These are phyloP conservation scores for Heliconius aoede DNA, from an alignment of 2,888 invertebrate genomes.

Conservation along the genomic window DNA sequence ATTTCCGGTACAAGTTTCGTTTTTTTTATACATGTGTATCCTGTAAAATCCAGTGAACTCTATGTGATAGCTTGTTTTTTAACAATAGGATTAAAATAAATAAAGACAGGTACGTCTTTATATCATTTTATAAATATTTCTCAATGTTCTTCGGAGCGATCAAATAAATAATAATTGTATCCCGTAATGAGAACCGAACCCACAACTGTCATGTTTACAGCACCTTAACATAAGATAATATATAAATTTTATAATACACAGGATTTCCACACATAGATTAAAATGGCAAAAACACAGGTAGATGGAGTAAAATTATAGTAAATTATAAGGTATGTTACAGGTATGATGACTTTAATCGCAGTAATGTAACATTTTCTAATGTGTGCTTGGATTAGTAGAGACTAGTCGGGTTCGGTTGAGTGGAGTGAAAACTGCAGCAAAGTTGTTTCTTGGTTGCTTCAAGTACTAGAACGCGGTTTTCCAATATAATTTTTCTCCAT, in stretches of 20 bases:
- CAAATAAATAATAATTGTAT: too few relatives aligned
- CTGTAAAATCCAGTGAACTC: too few relatives aligned
- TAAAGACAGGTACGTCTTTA: background rate
- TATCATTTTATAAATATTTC: background rate
- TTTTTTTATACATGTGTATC: too few relatives aligned
- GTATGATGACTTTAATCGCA: slow-evolving; percentile 4
- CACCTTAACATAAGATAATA: too few relatives aligned
- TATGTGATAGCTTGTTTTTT: too few relatives aligned
- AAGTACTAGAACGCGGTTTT: slow-evolving; percentile 25
- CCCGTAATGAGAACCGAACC: background rate
- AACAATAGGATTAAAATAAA: too few relatives aligned
- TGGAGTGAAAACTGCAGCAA: slow-evolving; percentile 32
- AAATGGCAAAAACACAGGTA: background rate
- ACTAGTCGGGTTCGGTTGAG: slow-evolving; percentile 28
- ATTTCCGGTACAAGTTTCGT: too few relatives aligned
- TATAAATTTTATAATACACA: background rate
- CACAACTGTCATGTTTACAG: background rate
- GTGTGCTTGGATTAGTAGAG: background rate
- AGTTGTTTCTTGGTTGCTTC: slow-evolving; percentile 10
- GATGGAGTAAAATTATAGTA: slow-evolving; percentile 5
- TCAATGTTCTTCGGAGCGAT: background rate
- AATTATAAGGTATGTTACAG: slow-evolving; percentile 13
- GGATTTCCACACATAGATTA: background rate
- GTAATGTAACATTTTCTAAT: slow-evolving; percentile 3
- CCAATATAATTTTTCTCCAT: slow-evolving; percentile 1